Evolutionary conservation across 2,113 vertebrate species (phyloP), one percentile per base, ranked within the genome.

Genomic region (Hystrix cristata): DNA sequence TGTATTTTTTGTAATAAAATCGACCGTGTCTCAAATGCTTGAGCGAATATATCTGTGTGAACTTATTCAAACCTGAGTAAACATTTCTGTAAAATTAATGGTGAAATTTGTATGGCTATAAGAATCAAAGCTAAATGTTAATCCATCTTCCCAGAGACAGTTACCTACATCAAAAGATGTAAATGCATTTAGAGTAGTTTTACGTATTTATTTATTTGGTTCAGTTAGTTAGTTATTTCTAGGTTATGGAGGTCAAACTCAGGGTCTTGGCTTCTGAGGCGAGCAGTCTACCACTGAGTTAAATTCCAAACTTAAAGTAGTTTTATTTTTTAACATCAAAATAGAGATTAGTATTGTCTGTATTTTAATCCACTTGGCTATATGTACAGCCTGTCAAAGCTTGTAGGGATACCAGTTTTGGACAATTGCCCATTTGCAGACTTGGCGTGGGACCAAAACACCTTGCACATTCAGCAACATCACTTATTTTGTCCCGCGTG

Each of bases 51-150:
- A 69, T 38, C 31, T 65, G 18, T 78, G 65, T 87, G 84, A 69
- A 80, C 55, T 72, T 95, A 78, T 27, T 93, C 72, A 90, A 67
- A 85, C 92, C 13, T 21, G 71, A 81, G 11, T 67, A 90, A 92
- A 25, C 27, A 72, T 79, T 76, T 92, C 84, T 74, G 8, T 71
- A 65, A 94, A 71, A 74, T 18, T 27, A 21, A 53, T 10, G 85
- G 34, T 79, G 65, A 94, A 72, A 90, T 64, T 13, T 88, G 43
- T 67, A 76, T 74, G 34, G 10, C 51, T 79, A 13, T 62, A 23
- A 51, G 31, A 94, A 87, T 88, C 71, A 85, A 90, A 90, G 62
- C 31, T 90, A 85, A 67, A 43, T 76, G 81, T 72, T 79, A 84
- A 72, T 46, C 23, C 19, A 19, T 46, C 43, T 97, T 76, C 29